Evolutionary conservation across 2,113 vertebrate species (phyloP), one percentile per base, ranked within the genome.

Genomic region (Tragelaphus strepsiceros): DNA sequence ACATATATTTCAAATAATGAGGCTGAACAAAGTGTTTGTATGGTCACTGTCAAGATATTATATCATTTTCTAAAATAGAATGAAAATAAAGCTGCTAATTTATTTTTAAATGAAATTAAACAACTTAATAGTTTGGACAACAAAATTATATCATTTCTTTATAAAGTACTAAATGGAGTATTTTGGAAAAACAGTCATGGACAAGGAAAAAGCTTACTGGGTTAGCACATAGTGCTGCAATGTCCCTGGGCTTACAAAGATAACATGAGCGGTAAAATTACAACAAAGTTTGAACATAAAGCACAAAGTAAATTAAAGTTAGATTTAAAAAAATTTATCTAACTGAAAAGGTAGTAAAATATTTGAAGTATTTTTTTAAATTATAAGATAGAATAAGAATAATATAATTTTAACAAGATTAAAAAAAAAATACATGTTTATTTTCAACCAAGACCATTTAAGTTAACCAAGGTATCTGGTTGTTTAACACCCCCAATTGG

Each of bases 401-500:
- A 96, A 92, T 53, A 81, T 32, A 56, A 90, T 82, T 83, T 64
- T 17, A 49, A 78, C 39, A 90, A 61, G 56, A 58, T 39, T 67
- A 43, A 43, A 43, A 43, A 43, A 43, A 43, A 32, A 61, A 89
- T 35, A 81, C 8, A 67, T 21, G 17, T 56, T 82, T 81, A 78
- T 95, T 96, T 94, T 90, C 80, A 95, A 87, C 32, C 28, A 96
- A 59, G 32, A 92, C 80, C 30, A 92, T 49, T 90, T 94, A 97
- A 88, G 30, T 53, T 53, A 86, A 54, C 53, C 13, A 10, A 95
- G 43, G 26, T 87, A 93, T 51, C 16, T 82, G 35, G 22, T 83
- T 28, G 51, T 87, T 62, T 87, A 93, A 96, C 90, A 96, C 35
- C 54, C 46, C 59, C 30, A 62, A 67, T 1, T 62, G 43, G 10